Base-by-base conservation (phyloP, 2,113 vertebrate species). In the Cheilinus undulatus region DNA sequence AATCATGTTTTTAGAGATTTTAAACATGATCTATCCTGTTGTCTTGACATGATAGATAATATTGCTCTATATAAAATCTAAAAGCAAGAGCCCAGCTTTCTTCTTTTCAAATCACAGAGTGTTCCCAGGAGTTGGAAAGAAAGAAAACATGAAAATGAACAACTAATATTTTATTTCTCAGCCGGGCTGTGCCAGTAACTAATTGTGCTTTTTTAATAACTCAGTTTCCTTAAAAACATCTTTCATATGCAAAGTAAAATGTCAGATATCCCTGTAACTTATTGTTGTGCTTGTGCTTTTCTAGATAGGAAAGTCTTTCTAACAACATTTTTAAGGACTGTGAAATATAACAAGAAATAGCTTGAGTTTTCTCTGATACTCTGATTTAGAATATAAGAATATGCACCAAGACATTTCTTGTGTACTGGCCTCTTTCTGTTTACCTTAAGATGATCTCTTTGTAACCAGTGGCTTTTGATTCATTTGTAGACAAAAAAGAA, bases 401-500 rank as follows among this genome's bases (percentile, higher is more conserved):
- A 42, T 42, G 38, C 38, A 19, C 3, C 13, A 15, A 8, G 30
- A 54, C 7, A 40, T 7, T 22, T 5, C 28, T 22, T 11, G 4
- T 19, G 23, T 23, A 46, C n/a, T n/a, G 2, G 5, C 20, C 28
- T 12, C 8, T 7, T 23, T 9, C n/a, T 40, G 8, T n/a, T n/a
- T 0, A 4, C 3, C 48, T 58, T 11, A 27, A 45, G 20, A 50
- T 72, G 30, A 14, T 49, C 12, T 19, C 7, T n/a, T 70, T 5
- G 36, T 49, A 42, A 75, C 6, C n/a, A 22, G 10, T 43, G 51
- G 4, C 40, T 69, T 23, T 68, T 17, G 1, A 64, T 73, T 4
- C 27, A 69, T 24, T 85, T 90, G 87, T 91, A 85, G 97, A 98
- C 58, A 97, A 96, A 89, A 96, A 97, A 17, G 96, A 97, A 65